Percentiles rank a stretch among this genome's conserved stretches.
phyloP scores from a whole-genome alignment of 2,113 vertebrate species.

The Corythornis vintsioides region DNA sequence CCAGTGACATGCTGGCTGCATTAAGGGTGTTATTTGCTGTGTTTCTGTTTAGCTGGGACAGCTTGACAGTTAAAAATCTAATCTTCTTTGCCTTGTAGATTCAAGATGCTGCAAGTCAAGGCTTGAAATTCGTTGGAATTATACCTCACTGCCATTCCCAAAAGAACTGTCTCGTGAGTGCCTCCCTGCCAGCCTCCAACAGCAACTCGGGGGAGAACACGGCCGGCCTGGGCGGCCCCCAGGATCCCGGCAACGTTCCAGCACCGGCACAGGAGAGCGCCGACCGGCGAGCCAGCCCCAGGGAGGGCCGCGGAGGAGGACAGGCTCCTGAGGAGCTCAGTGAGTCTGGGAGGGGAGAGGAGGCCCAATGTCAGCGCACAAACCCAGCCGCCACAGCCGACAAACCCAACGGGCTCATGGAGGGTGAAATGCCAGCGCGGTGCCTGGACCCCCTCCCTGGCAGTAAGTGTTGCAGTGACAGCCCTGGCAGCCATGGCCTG shows the following conservation, averaged over 20 bases:
- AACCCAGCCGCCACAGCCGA: background rate
- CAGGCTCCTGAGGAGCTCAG: conserved; percentile 9
- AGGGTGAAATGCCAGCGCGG: background rate
- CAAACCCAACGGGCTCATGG: background rate
- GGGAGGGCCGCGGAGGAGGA: background rate
- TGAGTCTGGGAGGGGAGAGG: background rate
- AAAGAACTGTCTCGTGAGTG: conserved; percentile 55
- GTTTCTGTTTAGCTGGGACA: conserved; percentile 38
- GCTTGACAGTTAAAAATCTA: conserved; percentile 66
- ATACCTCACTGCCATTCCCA: conserved; percentile 83
- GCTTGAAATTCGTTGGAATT: conserved; percentile 92
- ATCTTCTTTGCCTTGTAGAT: conserved; percentile 80
- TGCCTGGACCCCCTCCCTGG: background rate
- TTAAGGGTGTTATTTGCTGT: conserved; percentile 55
- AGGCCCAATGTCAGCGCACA: background rate
- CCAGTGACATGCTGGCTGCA: conserved; percentile 6
- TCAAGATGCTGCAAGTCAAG: conserved; percentile 92
- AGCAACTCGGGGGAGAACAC: conserved; percentile 61
- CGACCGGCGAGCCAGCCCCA: conserved; percentile 9
- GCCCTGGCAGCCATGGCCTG: too few relatives aligned
- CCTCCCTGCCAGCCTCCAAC: conserved; percentile 67
- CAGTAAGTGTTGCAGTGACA: conserved; percentile 66
- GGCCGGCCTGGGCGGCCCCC: too few relatives aligned
- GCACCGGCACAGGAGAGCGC: background rate
- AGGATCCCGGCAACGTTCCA: background rate